These are phyloP conservation scores for Fragum whitleyi DNA, from an alignment of 2,888 invertebrate genomes.

Conservation along the genomic window DNA sequence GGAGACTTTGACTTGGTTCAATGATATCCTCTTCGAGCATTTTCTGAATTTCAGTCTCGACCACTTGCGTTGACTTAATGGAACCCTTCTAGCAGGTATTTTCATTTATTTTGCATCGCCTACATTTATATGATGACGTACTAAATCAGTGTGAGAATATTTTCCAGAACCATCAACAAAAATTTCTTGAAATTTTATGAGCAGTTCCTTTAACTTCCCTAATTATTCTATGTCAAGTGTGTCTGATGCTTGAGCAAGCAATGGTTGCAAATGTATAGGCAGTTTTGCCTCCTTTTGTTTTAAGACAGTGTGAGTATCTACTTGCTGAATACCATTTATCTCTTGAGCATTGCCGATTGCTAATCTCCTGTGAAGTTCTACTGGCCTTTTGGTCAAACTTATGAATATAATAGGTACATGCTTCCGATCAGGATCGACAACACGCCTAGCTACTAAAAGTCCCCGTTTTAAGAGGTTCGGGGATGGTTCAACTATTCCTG, in stretches of 20 bases:
- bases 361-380: constrained; percentile 32
- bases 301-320: not conserved
- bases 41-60: constrained; percentile 51
- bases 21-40: too few relatives aligned
- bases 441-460: constrained; percentile 27
- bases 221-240: constrained; percentile 21
- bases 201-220: constrained; percentile 4
- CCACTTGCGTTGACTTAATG: constrained; percentile 36
- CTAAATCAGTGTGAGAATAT: too few relatives aligned
- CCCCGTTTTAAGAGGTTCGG: constrained; percentile 27
- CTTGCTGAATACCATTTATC: not conserved
- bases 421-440: constrained; percentile 27
- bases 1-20: constrained; percentile 55
- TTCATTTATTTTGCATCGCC: too few relatives aligned
- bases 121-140: too few relatives aligned
- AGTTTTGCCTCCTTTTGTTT: too few relatives aligned
- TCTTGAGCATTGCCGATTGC: constrained; percentile 21
- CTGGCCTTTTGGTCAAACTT: constrained; percentile 31
- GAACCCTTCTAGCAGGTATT: too few relatives aligned
- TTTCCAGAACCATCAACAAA: too few relatives aligned
- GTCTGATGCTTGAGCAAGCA: constrained; percentile 27
- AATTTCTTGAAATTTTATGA: too few relatives aligned
- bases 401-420: constrained; percentile 28
- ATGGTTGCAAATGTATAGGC: constrained; percentile 37
- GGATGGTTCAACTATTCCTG: constrained; percentile 22